Conservation (phyloP, 2,113 vertebrate genomes). For the Illadopsis cleaveri region DNA sequence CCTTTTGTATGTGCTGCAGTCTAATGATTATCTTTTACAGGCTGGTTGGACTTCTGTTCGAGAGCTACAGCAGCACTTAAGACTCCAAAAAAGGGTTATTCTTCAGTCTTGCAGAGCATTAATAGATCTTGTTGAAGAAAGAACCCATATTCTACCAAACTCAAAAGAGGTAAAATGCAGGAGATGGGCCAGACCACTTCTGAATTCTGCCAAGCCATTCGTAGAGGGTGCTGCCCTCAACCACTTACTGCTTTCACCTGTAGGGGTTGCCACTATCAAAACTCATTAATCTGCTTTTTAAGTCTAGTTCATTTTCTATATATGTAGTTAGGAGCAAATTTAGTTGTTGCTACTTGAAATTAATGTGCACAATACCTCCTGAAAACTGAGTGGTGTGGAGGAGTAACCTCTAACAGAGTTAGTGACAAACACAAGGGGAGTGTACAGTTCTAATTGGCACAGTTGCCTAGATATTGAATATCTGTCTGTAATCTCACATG, state of each 20-base stretch:
- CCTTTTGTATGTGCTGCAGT: neutral
- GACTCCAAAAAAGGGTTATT: conserved; percentile 82
- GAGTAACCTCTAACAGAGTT: neutral
- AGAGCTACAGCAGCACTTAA: conserved; percentile 79
- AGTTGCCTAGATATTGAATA: neutral
- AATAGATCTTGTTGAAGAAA: conserved; percentile 72
- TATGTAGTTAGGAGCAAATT: neutral
- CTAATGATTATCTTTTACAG: conserved; percentile 55
- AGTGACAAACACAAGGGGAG: neutral
- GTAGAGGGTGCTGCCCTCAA: neutral
- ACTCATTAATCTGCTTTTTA: neutral
- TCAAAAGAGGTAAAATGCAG: conserved; percentile 80
- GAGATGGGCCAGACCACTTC: neutral
- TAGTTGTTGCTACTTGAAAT: neutral
- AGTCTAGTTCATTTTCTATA: neutral
- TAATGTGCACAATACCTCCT: neutral
- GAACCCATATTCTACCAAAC: conserved; percentile 53
- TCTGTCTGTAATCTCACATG: neutral
- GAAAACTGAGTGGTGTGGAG: neutral
- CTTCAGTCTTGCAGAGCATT: conserved; percentile 80
- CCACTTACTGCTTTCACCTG: neutral
- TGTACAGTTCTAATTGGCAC: neutral
- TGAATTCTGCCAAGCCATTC: neutral
- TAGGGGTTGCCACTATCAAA: neutral
- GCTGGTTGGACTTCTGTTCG: conserved; percentile 75